phyloP scores from a whole-genome alignment of 2,113 vertebrate genomes.

The Spilogale gracilis region DNA sequence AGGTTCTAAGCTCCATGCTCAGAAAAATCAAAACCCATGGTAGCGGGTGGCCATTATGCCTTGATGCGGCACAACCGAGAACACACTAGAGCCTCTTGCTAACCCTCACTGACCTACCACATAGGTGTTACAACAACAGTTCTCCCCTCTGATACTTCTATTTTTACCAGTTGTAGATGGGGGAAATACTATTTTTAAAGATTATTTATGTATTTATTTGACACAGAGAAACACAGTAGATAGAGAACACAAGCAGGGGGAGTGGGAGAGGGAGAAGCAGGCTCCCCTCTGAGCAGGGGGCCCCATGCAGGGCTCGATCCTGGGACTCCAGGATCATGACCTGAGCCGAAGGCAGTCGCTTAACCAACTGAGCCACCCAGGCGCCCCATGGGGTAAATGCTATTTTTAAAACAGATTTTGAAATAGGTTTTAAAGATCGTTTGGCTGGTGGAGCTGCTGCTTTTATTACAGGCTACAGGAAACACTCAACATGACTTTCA shows the following conservation, averaged over 20 bases:
- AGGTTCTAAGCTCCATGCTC: background rate
- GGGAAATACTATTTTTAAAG: too few species aligned
- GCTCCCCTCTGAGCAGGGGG: too few species aligned
- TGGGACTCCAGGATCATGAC: too few species aligned
- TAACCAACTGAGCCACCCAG: too few species aligned
- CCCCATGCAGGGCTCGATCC: too few species aligned
- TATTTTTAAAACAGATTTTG: background rate
- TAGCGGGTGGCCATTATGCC: background rate
- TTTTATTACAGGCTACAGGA: background rate
- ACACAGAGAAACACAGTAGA: too few species aligned
- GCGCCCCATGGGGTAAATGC: background rate
- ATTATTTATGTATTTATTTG: too few species aligned
- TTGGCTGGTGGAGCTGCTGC: background rate
- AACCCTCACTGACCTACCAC: rapidly evolving
- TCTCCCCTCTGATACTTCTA: background rate
- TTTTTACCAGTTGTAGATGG: background rate
- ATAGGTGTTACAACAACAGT: too few species aligned
- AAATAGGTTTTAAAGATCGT: background rate
- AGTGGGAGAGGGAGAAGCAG: too few species aligned
- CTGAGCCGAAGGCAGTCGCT: too few species aligned
- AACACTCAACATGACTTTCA: background rate
- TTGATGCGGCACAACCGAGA: too few species aligned
- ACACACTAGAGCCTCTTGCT: background rate
- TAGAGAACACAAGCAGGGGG: too few species aligned
- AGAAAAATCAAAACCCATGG: background rate